Conservation (phyloP, 2,888 invertebrate species). For the Cataglyphis altisquamis region DNA sequence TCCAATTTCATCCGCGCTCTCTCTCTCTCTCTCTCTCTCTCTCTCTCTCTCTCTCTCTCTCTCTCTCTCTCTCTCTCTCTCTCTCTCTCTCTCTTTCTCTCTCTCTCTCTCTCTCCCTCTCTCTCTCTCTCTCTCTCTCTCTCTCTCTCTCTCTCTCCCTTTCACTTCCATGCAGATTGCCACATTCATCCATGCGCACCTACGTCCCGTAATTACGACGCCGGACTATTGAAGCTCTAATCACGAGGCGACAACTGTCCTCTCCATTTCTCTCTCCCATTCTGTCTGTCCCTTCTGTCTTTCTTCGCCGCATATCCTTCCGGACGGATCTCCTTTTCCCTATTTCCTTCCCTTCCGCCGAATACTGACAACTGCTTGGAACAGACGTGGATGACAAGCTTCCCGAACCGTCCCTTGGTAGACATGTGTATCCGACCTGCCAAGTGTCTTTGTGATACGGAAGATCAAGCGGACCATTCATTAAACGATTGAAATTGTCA, state of each 20-base stretch:
- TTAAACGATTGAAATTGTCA: constrained; percentile 75
- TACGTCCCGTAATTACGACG: constrained; percentile 76
- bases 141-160: constrained; percentile 37
- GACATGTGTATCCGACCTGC: constrained; percentile 60
- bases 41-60: constrained; percentile 34
- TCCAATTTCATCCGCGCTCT: constrained; percentile 25
- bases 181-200: constrained; percentile 40
- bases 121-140: constrained; percentile 36
- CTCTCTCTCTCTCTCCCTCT: constrained; percentile 35
- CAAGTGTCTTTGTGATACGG: constrained; percentile 47
- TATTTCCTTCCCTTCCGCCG: constrained; percentile 8
- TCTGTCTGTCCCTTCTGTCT: constrained; percentile 14
- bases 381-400: constrained; percentile 61
- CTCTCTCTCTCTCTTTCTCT: constrained; percentile 35
- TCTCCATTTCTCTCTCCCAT: constrained; percentile 6
- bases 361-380: constrained; percentile 58
- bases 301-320: constrained; percentile 30
- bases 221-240: constrained; percentile 79
- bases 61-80: constrained; percentile 30
- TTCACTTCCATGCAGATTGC: constrained; percentile 28
- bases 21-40: constrained; percentile 37
- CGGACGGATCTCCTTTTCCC: constrained; percentile 39
- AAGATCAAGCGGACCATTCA: constrained; percentile 60
- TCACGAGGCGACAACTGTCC: constrained; percentile 79
- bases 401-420: constrained; percentile 27